Evolutionary conservation across 1,140 invertebrate genomes (phyloP), one percentile per base, ranked within the genome.

Genomic region (Pogonomyrmex barbatus): DNA sequence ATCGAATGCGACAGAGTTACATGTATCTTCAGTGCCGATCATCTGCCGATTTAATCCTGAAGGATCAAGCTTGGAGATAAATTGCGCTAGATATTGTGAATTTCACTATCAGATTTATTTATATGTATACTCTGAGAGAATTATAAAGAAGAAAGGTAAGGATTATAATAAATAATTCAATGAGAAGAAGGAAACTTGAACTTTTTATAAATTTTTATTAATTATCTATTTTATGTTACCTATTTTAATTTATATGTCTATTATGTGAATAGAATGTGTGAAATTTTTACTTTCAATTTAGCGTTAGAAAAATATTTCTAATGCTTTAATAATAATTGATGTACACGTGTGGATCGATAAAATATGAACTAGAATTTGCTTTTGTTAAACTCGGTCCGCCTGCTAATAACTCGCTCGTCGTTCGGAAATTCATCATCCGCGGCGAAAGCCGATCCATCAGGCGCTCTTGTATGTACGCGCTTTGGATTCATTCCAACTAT

Each of bases 401-500:
- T 30, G 42, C 30, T 63, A 63, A 63, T 77, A 78, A 78, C 42
- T 63, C 75, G 30, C 8, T 24, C 24, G 8, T 62, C 42, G 30
- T 78, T 78, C 45, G 45, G 36, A 39, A 65, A 78, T 47, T 36
- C 10, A 68, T 68, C 65, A 30, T 81, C 12, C 3, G 8, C 33
- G n/a, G 47, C 12, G 62, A 68, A 68, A 68, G 47, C 62, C 12
- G 62, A 79, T 79, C 12, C 42, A 73, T 62, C 54, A 45, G 30
- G 30, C 30, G 30, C 42, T 60, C 54, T 82, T 58, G 17, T 47
- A 33, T 47, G 42, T 47, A 39, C 42, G 42, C 54, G 10, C n/a
- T 47, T 75, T 83, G 54, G 68, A 83, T 62, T 83, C 42, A 50
- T 58, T 71, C 47, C 68, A 75, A 73, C 79, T 83, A 83, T 83